Base-by-base conservation (phyloP, 1,140 invertebrate genomes). In the Bombus turneri region DNA sequence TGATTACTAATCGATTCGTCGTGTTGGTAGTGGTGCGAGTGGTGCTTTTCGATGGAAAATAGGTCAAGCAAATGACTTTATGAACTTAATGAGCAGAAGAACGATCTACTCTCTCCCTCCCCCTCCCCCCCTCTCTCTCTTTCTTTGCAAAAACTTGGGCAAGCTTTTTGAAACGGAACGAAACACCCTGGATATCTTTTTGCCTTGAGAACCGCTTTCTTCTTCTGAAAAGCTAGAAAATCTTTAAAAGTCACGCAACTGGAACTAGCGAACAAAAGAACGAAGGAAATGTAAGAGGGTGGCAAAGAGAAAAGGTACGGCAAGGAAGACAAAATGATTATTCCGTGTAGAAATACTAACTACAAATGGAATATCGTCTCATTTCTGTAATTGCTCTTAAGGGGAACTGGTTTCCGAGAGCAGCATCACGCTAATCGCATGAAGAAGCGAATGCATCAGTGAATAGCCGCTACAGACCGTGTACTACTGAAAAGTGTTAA, bases 311-410 rank as follows among this genome's bases (percentile, higher is more conserved):
- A 39, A 74, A 64, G 34, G 64, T 18, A 77, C 31, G 28, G 43
- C 43, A 15, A 66, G 41, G 8, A 69, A 66, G 64, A 64, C 13
- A 62, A 73, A 34, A 82, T 64, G 37, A 86, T 86, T 87, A 86
- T 43, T 34, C 69, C 69, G 62, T 43, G 74, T n/a, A 64, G 76
- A 82, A 74, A 75, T 62, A 71, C 69, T 77, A 81, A 77, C 34
- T 75, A 86, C 57, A 76, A 78, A 86, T 59, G 53, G 41, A 75
- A 83, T 62, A 73, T 66, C 71, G 79, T 80, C 64, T 78, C 80
- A 73, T 83, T 81, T 81, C 66, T 81, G 59, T 66, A 85, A 87
- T 78, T 88, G 39, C 74, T 47, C 31, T 79, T 76, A n/a, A 28
- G 31, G 37, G 41, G 31, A 81, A 77, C 66, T 88, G 87, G 57